These are phyloP conservation scores for Riparia riparia DNA, from an alignment of 2,113 vertebrate genomes.

Conservation along the genomic window DNA sequence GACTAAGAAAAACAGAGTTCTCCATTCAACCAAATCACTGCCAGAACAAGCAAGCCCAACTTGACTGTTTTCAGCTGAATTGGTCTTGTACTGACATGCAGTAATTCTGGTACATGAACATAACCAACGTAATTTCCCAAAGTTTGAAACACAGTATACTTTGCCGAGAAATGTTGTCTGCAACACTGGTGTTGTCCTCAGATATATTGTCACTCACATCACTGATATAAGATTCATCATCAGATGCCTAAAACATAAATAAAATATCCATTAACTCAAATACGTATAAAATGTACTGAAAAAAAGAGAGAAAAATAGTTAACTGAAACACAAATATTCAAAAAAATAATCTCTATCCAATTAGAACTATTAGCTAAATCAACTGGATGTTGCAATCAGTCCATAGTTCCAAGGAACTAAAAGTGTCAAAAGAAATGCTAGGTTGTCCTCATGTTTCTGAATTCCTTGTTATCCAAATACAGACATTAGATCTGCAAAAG, in stretches of 20 bases:
- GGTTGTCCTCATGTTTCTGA: background rate
- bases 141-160: conserved; percentile 80
- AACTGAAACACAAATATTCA: background rate
- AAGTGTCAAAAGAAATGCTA: background rate
- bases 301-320: background rate
- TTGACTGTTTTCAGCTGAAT: background rate
- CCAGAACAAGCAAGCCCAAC: conserved; percentile 12
- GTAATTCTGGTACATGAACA: background rate
- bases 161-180: conserved; percentile 95
- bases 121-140: background rate
- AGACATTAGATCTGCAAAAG: background rate
- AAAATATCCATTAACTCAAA: background rate
- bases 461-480: background rate
- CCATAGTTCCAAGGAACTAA: background rate
- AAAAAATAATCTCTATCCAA: background rate
- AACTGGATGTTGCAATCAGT: background rate
- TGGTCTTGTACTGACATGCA: background rate
- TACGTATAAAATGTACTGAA: background rate
- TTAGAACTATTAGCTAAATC: background rate
- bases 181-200: conserved; percentile 98
- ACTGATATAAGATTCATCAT: conserved; percentile 98
- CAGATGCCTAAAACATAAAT: conserved; percentile 86
- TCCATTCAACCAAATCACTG: background rate
- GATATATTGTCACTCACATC: conserved; percentile 99
- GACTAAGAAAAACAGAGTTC: background rate